Evolutionary conservation across 2,797 vertebrate genomes (phyloP).

Genomic region (Hyperoplus lanceolatus): DNA sequence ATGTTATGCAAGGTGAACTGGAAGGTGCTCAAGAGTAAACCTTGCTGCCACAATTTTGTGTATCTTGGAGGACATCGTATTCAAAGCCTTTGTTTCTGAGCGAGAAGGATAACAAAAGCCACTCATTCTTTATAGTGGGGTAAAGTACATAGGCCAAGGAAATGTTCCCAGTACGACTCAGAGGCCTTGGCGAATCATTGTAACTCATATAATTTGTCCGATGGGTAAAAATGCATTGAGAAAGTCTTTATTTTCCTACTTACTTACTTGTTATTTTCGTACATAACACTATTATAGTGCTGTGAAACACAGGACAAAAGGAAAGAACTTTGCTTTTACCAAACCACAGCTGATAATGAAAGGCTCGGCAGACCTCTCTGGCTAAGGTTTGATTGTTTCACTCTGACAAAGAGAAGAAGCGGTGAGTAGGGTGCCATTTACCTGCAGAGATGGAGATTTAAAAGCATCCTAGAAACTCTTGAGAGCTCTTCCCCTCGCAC

Average conservation of each 20-base stretch:
- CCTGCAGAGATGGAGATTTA: conserved; percentile 46
- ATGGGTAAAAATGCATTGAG: neutral
- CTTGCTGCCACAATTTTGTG: conserved; percentile 6
- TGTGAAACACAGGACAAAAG: neutral
- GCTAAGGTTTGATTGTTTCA: conserved; percentile 15
- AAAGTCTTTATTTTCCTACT: neutral
- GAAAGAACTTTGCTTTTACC: conserved; percentile 13
- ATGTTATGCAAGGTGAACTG: conserved; percentile 61
- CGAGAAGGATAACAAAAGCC: neutral
- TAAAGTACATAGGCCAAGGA: neutral
- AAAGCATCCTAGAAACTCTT: conserved; percentile 52
- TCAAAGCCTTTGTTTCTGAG: conserved; percentile 1
- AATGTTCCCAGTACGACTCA: neutral
- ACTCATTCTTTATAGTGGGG: neutral
- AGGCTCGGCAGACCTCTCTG: neutral
- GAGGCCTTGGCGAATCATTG: neutral
- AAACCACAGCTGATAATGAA: conserved; percentile 4
- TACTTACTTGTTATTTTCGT: neutral
- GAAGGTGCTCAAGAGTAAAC: conserved; percentile 40
- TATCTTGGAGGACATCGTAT: conserved; percentile 19
- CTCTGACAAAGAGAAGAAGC: conserved; percentile 18
- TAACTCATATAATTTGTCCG: neutral
- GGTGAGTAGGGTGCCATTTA: conserved; percentile 35
- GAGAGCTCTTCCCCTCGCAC: conserved; percentile 33
- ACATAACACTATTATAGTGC: neutral